A percentile compares a stretch with the other conserved stretches of the same genome.
phyloP scores from a whole-genome alignment of 2,888 invertebrate species.

The Cinara cedri region DNA sequence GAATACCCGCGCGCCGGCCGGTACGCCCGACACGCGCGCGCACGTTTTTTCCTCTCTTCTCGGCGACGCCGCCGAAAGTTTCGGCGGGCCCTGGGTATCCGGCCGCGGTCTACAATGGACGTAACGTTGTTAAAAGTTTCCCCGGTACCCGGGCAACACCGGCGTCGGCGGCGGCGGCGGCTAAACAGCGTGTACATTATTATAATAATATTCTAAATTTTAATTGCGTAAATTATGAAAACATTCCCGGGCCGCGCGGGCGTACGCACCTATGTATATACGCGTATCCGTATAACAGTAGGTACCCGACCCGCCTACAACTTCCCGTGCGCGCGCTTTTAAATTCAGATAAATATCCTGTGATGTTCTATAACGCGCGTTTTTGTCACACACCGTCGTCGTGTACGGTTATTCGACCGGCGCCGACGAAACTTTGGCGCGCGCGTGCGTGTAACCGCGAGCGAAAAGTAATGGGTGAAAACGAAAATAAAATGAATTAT shows the following conservation, averaged over 20 bases:
- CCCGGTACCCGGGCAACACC: too few species aligned
- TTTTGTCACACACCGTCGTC: constrained; percentile 47
- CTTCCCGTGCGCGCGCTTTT: background rate
- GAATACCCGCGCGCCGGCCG: too few species aligned
- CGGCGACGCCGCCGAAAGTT: constrained; percentile 11
- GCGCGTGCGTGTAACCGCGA: too few species aligned
- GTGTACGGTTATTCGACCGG: constrained; percentile 8
- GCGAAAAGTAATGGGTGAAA: background rate
- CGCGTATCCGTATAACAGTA: too few species aligned
- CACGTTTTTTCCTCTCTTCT: background rate
- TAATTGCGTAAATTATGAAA: constrained; percentile 53
- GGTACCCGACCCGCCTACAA: too few species aligned
- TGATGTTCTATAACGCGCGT: too few species aligned
- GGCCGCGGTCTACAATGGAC: constrained; percentile 11
- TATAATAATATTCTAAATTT: constrained; percentile 34
- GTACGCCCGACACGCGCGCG: background rate
- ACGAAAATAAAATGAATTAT: background rate
- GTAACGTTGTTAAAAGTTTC: constrained; percentile 52
- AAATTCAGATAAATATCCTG: constrained; percentile 52
- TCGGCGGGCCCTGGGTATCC: constrained; percentile 8
- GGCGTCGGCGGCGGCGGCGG: background rate
- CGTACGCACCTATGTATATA: background rate
- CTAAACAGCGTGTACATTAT: too few species aligned
- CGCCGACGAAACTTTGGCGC: constrained; percentile 28
- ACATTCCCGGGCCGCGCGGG: constrained; percentile 13